Conservation (phyloP, 2,888 invertebrate genomes). For the Lasioglossum vierecki region DNA sequence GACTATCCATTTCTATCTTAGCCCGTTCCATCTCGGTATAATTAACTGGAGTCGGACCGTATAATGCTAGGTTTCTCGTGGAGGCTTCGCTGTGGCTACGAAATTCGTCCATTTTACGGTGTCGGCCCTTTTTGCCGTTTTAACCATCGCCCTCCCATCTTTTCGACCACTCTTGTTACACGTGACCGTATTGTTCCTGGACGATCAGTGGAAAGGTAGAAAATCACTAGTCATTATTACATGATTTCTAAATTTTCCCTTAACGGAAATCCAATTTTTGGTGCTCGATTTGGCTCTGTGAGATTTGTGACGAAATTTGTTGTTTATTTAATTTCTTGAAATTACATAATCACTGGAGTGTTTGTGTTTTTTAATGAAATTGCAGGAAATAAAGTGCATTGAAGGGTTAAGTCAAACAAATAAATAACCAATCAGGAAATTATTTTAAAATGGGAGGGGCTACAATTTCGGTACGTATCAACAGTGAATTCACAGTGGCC, state of each 20-base stretch:
- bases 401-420: no score
- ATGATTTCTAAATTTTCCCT: neutral
- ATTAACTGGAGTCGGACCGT: conserved; percentile 64
- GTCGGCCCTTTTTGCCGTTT: neutral
- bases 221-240: neutral
- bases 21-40: conserved; percentile 68
- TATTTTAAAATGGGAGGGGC: neutral
- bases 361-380: no score
- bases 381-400: no score
- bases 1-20: conserved; percentile 64
- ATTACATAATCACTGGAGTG: neutral
- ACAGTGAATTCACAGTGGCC: neutral
- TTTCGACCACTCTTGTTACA: neutral
- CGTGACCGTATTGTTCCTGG: neutral
- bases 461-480: neutral
- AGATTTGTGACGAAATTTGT: no score
- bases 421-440: no score
- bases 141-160: neutral
- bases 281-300: no score
- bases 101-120: neutral
- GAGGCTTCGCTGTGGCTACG: conserved; percentile 1
- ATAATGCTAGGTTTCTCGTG: conserved; percentile 5
- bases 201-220: neutral
- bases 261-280: neutral
- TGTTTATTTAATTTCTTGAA: neutral